Base-by-base conservation (phyloP, 30 jellyfish, hydroid and myxozoan species). In the Hydractinia symbiolongicarpus region DNA sequence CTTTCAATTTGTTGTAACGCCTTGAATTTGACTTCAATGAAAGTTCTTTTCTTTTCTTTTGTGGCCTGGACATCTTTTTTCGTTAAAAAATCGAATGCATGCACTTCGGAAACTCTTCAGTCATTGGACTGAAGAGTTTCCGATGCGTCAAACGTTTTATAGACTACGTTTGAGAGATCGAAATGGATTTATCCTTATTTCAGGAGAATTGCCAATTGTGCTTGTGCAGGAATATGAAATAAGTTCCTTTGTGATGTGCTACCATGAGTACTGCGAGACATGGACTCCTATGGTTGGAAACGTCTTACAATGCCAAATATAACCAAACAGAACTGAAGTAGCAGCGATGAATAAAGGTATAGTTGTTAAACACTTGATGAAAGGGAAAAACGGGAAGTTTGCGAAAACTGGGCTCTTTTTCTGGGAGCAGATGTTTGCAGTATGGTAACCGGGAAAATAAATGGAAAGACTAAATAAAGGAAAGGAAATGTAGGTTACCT, bases 201-300 rank as follows among this genome's bases (percentile, higher is more conserved):
- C n/a, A n/a, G n/a, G n/a, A n/a, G n/a, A n/a, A 30, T 30, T 30
- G 44, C 74, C 74, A n/a, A 64, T 64, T 64, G 40, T 64, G 9
- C 19, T 0, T n/a, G 74, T 6, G 40, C 19, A 64, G 16, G 74
- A 64, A 64, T 64, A 64, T 64, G 52, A 64, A 51, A 58, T 58
- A 58, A 16, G 40, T 7, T 64, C 74, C 9, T 64, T 64, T 51
- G 16, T 64, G 16, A 64, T 64, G 74, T 4, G 9, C 7, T 64
- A 64, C 17, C 74, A 64, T 64, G 74, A 6, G 74, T 64, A 64
- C 74, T 5, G 74, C 9, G 40, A 64, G 8, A 64, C 40, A n/a
- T 64, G 74, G 74, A n/a, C 74, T 7, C 74, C 74, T 7, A 64
- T n/a, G 4, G 74, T 7, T 9, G 40, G 17, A 64, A 5, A 64